A percentile compares a stretch with the other conserved stretches of the same genome.
phyloP scores from a whole-genome alignment of 2,888 invertebrate species.

The Chydorus sphaericus region DNA sequence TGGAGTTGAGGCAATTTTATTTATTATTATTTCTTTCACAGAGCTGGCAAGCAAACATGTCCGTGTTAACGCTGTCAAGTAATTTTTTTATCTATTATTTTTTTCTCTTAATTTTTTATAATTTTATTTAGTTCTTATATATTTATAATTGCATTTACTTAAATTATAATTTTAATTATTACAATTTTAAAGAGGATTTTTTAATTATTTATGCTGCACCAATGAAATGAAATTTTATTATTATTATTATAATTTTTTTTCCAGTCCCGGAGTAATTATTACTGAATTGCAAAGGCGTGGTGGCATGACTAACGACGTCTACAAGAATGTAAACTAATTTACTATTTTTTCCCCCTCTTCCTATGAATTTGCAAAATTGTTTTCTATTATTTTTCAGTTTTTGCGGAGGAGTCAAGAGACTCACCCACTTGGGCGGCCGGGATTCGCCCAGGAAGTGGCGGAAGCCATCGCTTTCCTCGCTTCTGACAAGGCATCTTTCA shows the following conservation, averaged over 20 bases:
- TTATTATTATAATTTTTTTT: not conserved
- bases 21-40: not conserved
- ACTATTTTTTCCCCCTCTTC: not conserved
- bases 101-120: too few species aligned
- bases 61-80: slow-evolving; percentile 63
- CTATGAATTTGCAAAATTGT: not conserved
- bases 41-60: slow-evolving; percentile 35
- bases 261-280: slow-evolving; percentile 72
- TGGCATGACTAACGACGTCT: slow-evolving; percentile 70
- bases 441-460: slow-evolving; percentile 72
- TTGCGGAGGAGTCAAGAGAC: slow-evolving; percentile 70
- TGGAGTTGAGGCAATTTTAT: not conserved
- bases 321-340: slow-evolving; percentile 37
- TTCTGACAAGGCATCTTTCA: slow-evolving; percentile 70
- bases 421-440: slow-evolving; percentile 80
- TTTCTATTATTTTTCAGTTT: slow-evolving; percentile 37
- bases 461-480: slow-evolving; percentile 82
- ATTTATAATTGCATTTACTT: too few species aligned
- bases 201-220: too few species aligned
- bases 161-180: too few species aligned
- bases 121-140: too few species aligned
- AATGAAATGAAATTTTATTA: too few species aligned
- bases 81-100: too few species aligned
- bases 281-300: slow-evolving; percentile 77
- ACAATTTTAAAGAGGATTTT: too few species aligned